Conservation (phyloP, 2,888 invertebrate species). For the Physocephala rufipes region DNA sequence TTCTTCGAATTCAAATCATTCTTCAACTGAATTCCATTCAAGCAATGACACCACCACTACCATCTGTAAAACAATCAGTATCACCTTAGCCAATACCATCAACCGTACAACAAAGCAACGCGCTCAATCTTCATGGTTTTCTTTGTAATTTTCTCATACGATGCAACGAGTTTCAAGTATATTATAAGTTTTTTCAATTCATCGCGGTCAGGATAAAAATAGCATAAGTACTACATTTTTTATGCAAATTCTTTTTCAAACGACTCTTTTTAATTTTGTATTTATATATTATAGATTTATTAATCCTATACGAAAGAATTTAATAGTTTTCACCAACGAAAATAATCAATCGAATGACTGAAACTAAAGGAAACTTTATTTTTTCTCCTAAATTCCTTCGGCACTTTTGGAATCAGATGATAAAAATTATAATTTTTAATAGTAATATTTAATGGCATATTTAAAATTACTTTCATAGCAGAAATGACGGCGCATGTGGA, state of each 20-base stretch:
- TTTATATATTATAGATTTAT: constrained; percentile 18
- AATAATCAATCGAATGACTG: too few species aligned
- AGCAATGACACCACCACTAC: not conserved
- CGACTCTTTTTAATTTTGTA: constrained; percentile 27
- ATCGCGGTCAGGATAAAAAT: not conserved
- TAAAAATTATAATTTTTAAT: too few species aligned
- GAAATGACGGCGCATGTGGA: too few species aligned
- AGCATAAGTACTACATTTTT: constrained; percentile 29
- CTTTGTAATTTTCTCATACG: not conserved
- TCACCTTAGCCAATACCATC: not conserved
- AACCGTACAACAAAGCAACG: not conserved
- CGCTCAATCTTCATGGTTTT: not conserved
- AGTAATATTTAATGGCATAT: too few species aligned
- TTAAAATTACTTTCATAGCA: too few species aligned
- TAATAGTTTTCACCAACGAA: too few species aligned
- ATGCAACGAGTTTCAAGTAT: not conserved
- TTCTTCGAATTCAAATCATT: constrained; percentile 19
- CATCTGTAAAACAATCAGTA: not conserved
- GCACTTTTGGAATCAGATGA: too few species aligned
- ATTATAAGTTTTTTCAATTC: too few species aligned
- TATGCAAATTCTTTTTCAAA: constrained; percentile 28
- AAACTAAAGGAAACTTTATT: too few species aligned
- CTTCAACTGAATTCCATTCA: not conserved
- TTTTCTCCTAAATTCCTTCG: too few species aligned
- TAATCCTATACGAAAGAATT: too few species aligned